phyloP scores from a whole-genome alignment of 2,888 invertebrate species.

The Carterocephalus palaemon region DNA sequence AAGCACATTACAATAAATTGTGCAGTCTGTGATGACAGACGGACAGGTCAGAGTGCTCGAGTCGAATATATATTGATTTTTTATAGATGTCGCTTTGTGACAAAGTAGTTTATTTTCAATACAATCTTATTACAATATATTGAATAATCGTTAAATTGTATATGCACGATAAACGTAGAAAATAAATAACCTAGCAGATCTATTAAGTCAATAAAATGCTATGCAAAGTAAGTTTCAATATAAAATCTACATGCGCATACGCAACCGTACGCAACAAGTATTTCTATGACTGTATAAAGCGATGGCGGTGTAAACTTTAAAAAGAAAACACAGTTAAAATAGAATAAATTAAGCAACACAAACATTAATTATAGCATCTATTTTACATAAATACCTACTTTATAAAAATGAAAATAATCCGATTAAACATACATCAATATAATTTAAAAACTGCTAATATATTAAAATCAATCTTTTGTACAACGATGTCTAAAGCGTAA shows the following conservation, averaged over 20 bases:
- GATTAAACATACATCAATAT: slow-evolving; percentile 32
- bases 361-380: slow-evolving; percentile 48
- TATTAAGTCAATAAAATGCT: slow-evolving; percentile 41
- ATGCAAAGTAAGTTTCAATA: slow-evolving; percentile 17
- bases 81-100: slow-evolving; percentile 29
- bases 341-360: slow-evolving; percentile 73
- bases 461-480: slow-evolving; percentile 23
- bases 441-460: slow-evolving; percentile 25
- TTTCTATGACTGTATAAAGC: slow-evolving; percentile 55
- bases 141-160: slow-evolving; percentile 18
- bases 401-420: slow-evolving; percentile 42
- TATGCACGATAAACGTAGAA: slow-evolving; percentile 31
- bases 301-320: slow-evolving; percentile 55
- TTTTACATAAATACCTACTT: slow-evolving; percentile 40
- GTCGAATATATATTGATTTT: slow-evolving; percentile 5
- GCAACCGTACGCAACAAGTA: not conserved
- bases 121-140: slow-evolving; percentile 21
- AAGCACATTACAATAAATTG: slow-evolving; percentile 31
- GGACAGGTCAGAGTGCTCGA: slow-evolving; percentile 10
- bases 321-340: slow-evolving; percentile 62
- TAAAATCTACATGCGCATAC: slow-evolving; percentile 8
- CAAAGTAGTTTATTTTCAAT: slow-evolving; percentile 17
- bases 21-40: slow-evolving; percentile 19
- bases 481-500: slow-evolving; percentile 27
- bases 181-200: slow-evolving; percentile 71